Evolutionary conservation across 37 sponge, comb jelly and placozoan genomes (phyloP).

Genomic region (Aphrocallistes beatrix): DNA sequence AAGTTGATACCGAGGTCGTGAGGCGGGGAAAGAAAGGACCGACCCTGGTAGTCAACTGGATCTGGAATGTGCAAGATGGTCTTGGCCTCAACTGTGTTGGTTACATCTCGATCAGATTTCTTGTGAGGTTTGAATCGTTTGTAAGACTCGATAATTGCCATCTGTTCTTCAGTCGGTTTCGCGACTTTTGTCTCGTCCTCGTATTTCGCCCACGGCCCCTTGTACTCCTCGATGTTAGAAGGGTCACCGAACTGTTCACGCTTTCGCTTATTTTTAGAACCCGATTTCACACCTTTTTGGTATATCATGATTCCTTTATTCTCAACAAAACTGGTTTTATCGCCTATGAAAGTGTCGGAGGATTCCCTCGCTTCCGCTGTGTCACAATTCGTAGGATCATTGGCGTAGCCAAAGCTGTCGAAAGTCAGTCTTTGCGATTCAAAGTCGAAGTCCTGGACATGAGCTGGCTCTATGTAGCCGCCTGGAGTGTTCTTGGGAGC

Average conservation of each 20-base stretch:
- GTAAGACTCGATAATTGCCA: conserved; percentile 63
- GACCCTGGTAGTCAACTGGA: conserved; percentile 87
- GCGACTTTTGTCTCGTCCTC: conserved; percentile 68
- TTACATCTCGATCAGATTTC: conserved; percentile 38
- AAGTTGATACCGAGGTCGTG: conserved; percentile 78
- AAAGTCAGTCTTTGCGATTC: conserved; percentile 91
- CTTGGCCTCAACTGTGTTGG: conserved; percentile 54
- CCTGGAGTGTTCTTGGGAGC: conserved; percentile 79
- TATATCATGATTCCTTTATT: conserved; percentile 64
- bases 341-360: conserved; percentile 54
- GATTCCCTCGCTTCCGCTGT: background rate
- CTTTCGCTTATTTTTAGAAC: conserved; percentile 57
- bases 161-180: conserved; percentile 74
- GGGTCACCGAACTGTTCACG: conserved; percentile 68
- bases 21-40: conserved; percentile 84
- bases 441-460: conserved; percentile 80
- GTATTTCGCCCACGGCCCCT: conserved; percentile 85
- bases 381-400: background rate
- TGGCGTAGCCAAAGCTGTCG: conserved; percentile 26
- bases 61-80: conserved; percentile 78
- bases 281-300: conserved; percentile 41
- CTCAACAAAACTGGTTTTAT: conserved; percentile 36
- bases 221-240: conserved; percentile 67
- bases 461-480: conserved; percentile 70
- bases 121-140: conserved; percentile 54